These are phyloP conservation scores for Catharus minimus DNA, from an alignment of 2,113 vertebrate genomes.

Conservation along the genomic window DNA sequence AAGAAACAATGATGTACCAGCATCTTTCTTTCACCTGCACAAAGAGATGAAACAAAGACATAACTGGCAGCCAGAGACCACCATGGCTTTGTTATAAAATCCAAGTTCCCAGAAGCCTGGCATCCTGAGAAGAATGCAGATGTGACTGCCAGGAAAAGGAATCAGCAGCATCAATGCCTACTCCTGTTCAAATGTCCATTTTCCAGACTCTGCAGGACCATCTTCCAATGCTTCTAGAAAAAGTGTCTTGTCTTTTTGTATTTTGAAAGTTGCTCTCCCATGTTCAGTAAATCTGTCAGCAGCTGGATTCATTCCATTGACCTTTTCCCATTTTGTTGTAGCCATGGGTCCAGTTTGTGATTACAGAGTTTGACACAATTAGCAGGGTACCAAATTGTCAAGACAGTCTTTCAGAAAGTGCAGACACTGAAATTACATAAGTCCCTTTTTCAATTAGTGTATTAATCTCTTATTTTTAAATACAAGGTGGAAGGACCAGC, in stretches of 20 bases:
- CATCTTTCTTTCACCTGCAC: not conserved
- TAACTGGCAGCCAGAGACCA: not conserved
- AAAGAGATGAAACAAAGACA: not conserved
- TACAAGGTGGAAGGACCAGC: rapidly evolving
- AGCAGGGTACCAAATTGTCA: not conserved
- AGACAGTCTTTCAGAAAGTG: not conserved
- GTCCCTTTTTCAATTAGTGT: not conserved
- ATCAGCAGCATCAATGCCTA: too few species aligned
- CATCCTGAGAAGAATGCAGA: not conserved
- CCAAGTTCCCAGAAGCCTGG: not conserved
- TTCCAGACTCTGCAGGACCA: not conserved
- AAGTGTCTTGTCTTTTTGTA: not conserved
- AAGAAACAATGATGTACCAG: not conserved
- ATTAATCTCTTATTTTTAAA: not conserved
- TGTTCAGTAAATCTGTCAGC: not conserved
- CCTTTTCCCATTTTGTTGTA: not conserved
- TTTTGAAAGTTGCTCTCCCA: not conserved
- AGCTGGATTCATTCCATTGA: not conserved
- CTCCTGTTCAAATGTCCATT: not conserved
- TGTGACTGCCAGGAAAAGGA: too few species aligned
- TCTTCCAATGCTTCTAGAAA: not conserved
- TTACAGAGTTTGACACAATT: not conserved
- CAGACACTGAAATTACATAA: not conserved
- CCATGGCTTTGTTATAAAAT: not conserved
- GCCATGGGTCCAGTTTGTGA: not conserved